Evolutionary conservation across 2,888 invertebrate genomes (phyloP).

Genomic region (Leucophenga montana): DNA sequence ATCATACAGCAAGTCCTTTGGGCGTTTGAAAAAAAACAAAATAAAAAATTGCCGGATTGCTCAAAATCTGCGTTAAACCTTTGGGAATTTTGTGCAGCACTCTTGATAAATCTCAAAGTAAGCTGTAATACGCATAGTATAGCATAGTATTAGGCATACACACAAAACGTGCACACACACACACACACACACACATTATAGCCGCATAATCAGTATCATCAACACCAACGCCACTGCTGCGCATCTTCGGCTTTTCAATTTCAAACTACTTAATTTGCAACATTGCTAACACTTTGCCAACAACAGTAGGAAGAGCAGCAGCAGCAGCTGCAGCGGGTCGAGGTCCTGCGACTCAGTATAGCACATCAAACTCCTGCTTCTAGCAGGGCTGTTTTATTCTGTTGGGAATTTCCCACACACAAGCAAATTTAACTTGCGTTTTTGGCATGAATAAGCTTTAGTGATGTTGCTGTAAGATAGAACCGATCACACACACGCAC

Average conservation of each 20-base stretch:
- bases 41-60: neutral
- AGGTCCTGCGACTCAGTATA: neutral
- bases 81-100: neutral
- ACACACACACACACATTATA: neutral
- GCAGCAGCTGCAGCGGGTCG: neutral
- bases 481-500: neutral
- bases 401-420: conserved; percentile 22
- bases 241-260: conserved; percentile 26
- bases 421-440: conserved; percentile 47
- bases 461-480: neutral
- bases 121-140: conserved; percentile 14
- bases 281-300: conserved; percentile 10
- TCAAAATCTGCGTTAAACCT: conserved; percentile 16
- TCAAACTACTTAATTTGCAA: conserved; percentile 32
- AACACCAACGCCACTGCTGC: neutral
- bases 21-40: conserved; percentile 13
- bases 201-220: conserved; percentile 17
- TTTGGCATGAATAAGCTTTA: conserved; percentile 43
- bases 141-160: neutral
- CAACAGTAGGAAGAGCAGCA: no score
- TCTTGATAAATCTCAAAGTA: conserved; percentile 9
- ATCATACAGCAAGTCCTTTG: conserved; percentile 10
- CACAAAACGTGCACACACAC: neutral
- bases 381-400: neutral
- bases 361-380: neutral